Evolutionary conservation across 2,888 invertebrate species (phyloP), one percentile per base, ranked within the genome.

Genomic region (Galerucella calmariensis): DNA sequence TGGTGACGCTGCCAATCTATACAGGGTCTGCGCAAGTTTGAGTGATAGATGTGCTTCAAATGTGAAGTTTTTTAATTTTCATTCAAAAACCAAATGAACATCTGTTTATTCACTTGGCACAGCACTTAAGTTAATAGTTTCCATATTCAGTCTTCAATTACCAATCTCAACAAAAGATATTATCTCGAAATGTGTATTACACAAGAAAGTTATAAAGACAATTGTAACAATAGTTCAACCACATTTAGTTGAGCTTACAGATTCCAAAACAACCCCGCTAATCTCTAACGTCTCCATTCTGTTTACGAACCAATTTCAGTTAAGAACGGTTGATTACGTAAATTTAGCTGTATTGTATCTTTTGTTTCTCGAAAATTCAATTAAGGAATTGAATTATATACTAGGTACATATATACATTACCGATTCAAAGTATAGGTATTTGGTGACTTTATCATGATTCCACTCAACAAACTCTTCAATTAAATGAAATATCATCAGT

Each of bases 211-310:
- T 59, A 20, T 20, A 12, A 11, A 59, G 24, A 59, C 58, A 59
- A 59, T 41, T 59, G 11, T 24, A 12, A 27, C n/a, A 51, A 51
- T 62, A 41, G 62, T 16, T 62, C 9, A 41, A 16, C 35, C 62
- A 62, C 62, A n/a, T 62, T 62, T 41, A 62, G 41, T 41, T 3
- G 41, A 27, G 14, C 10, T 62, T 62, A n/a, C 8, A 27, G 41
- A 62, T 41, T 62, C 41, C 16, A 41, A 62, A 62, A 62, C 62
- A 62, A 12, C 35, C n/a, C 62, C 41, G 62, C 44, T 62, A 41
- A 62, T 41, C 62, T 62, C 62, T 62, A 16, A 35, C 62, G 62
- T 16, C 46, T 65, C 11, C 11, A 65, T 65, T 65, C 63, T 20
- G 44, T 46, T 46, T 46, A 46, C 11, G 9, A 65, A 65, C 46